Percentiles rank a stretch among this genome's conserved stretches.
These are phyloP conservation scores for Trachemys scripta DNA, from an alignment of 2,113 vertebrate species.

Conservation along the genomic window DNA sequence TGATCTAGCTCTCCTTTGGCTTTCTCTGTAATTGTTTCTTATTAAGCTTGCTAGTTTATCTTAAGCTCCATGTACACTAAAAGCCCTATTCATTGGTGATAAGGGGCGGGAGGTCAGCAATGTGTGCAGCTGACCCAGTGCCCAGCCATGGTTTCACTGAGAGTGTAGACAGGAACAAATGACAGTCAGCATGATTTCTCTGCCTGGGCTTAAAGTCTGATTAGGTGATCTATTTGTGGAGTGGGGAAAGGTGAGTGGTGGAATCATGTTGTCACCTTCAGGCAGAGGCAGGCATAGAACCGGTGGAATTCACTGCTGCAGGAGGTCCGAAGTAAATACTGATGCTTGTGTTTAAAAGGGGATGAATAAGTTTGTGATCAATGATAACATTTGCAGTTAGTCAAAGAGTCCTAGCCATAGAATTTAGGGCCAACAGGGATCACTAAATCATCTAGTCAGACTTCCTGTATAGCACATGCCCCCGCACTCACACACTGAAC, in stretches of 20 bases:
- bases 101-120: neutral
- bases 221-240: neutral
- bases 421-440: neutral
- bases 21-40: constrained; percentile 27
- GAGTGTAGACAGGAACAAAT: rapidly evolving
- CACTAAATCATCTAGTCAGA: neutral
- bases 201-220: neutral
- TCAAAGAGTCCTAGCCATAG: neutral
- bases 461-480: neutral
- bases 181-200: neutral
- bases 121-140: neutral
- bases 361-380: rapidly evolving
- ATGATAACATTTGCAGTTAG: neutral
- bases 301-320: neutral
- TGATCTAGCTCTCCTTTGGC: rapidly evolving
- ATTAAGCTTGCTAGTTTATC: constrained; percentile 9
- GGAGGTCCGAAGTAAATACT: neutral
- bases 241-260: rapidly evolving
- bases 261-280: neutral
- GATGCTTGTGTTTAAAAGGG: neutral
- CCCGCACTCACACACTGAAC: neutral
- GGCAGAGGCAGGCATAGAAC: neutral
- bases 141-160: rapidly evolving
- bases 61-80: neutral
- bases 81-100: neutral